A percentile compares a stretch with the other conserved stretches of the same genome.
These are phyloP conservation scores for Gari tellinella DNA, from an alignment of 2,888 invertebrate species.

Conservation along the genomic window DNA sequence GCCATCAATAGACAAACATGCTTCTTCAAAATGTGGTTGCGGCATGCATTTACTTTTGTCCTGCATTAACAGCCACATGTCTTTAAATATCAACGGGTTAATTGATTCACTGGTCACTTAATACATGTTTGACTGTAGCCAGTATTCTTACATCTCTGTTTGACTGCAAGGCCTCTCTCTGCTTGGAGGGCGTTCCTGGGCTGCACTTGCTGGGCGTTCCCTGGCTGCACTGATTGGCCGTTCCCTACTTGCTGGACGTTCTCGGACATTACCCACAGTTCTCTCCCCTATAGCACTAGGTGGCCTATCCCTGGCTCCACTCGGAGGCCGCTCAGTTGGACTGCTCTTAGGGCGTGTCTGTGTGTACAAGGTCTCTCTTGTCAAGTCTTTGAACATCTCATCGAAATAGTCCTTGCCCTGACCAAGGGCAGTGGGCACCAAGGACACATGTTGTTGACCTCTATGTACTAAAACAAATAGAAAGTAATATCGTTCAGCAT, in stretches of 20 bases:
- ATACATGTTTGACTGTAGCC: no score
- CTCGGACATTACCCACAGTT: constrained; percentile 28
- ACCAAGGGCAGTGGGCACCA: constrained; percentile 69
- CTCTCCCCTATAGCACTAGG: constrained; percentile 37
- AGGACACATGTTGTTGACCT: constrained; percentile 18
- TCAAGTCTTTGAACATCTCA: constrained; percentile 79
- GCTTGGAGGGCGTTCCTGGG: constrained; percentile 47
- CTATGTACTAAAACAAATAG: no score
- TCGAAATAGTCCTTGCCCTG: constrained; percentile 82
- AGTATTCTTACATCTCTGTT: no score
- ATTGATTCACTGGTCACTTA: no score
- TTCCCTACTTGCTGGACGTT: constrained; percentile 14
- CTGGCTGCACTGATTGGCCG: constrained; percentile 6
- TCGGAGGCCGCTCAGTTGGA: constrained; percentile 59
- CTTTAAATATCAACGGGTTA: no score
- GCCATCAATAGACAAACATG: no score
- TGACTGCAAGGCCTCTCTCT: not conserved
- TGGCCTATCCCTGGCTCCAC: constrained; percentile 35
- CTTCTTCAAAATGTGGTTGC: no score
- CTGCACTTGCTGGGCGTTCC: constrained; percentile 37
- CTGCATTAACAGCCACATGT: no score
- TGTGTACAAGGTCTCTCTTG: constrained; percentile 67
- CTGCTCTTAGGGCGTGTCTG: constrained; percentile 70
- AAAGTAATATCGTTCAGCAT: no score
- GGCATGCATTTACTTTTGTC: no score